These are phyloP conservation scores for Drosophila eugracilis DNA, from an alignment of 1,140 invertebrate genomes.

Conservation along the genomic window DNA sequence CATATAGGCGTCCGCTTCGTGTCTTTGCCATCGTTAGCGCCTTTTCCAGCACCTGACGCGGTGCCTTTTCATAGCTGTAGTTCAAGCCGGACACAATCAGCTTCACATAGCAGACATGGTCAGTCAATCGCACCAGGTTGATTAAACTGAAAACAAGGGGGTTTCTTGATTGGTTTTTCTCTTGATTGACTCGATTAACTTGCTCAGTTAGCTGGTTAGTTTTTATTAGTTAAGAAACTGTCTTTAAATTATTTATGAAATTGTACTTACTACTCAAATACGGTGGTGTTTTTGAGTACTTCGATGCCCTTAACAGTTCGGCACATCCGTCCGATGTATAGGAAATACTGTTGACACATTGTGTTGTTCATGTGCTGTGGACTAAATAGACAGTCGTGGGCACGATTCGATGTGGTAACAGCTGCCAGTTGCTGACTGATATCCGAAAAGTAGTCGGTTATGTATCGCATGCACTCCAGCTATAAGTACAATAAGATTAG, in stretches of 20 bases:
- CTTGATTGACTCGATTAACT: not conserved
- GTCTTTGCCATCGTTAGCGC: constrained; percentile 86
- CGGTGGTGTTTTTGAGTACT: constrained; percentile 90
- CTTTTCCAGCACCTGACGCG: constrained; percentile 90
- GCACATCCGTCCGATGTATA: constrained; percentile 95
- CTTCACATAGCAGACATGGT: constrained; percentile 96
- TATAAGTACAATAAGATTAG: constrained; percentile 6
- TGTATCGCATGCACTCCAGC: constrained; percentile 87
- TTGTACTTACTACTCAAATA: constrained; percentile 90
- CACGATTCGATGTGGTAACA: constrained; percentile 90
- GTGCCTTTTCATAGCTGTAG: constrained; percentile 90
- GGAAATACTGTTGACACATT: constrained; percentile 96
- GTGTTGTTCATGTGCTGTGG: constrained; percentile 94
- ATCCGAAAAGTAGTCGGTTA: constrained; percentile 93
- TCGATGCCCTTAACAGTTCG: constrained; percentile 90
- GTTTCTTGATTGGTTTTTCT: not conserved
- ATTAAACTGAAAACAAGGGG: constrained; percentile 87
- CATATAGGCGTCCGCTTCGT: constrained; percentile 93
- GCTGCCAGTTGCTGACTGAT: constrained; percentile 91
- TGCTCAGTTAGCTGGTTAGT: too few relatives aligned
- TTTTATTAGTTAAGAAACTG: too few relatives aligned
- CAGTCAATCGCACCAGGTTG: constrained; percentile 91
- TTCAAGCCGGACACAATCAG: constrained; percentile 95
- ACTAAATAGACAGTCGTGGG: constrained; percentile 95
- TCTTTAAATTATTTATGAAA: too few relatives aligned